Evolutionary conservation across 2,888 invertebrate genomes (phyloP).

Genomic region (Macrophya alboannulata): DNA sequence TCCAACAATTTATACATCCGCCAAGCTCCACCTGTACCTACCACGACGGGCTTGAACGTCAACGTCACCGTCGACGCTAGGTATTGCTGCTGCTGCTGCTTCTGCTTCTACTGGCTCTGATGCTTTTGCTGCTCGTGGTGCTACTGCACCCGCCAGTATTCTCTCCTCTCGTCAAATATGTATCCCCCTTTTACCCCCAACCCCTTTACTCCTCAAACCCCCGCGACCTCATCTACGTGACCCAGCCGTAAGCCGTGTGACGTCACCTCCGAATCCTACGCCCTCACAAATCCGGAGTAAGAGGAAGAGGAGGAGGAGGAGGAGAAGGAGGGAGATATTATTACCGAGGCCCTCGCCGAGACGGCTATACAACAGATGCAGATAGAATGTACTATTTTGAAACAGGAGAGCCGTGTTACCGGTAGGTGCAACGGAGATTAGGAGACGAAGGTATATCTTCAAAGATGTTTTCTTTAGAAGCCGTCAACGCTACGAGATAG

Average conservation of each 20-base stretch:
- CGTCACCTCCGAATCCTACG: conserved; percentile 53
- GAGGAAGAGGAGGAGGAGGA: not conserved
- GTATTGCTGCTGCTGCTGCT: conserved; percentile 51
- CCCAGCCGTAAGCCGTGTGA: conserved; percentile 52
- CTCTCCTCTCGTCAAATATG: conserved; percentile 42
- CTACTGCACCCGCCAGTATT: conserved; percentile 43
- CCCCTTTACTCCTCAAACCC: conserved; percentile 54
- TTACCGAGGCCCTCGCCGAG: conserved; percentile 40
- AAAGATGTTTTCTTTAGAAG: conserved; percentile 40
- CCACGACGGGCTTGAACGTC: conserved; percentile 38
- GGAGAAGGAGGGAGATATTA: conserved; percentile 45
- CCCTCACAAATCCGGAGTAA: not conserved
- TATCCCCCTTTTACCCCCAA: conserved; percentile 51
- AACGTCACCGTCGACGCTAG: conserved; percentile 32
- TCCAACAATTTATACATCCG: conserved; percentile 78
- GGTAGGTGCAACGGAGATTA: conserved; percentile 52
- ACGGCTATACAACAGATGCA: conserved; percentile 50
- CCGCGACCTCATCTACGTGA: conserved; percentile 55
- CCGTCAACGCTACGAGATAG: conserved; percentile 11
- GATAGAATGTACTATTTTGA: conserved; percentile 47
- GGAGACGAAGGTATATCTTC: conserved; percentile 43
- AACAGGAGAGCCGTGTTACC: conserved; percentile 53
- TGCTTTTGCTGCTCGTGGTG: conserved; percentile 65
- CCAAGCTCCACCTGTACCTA: conserved; percentile 55
- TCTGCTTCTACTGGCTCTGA: not conserved